Evolutionary conservation across 2,888 invertebrate genomes (phyloP), one percentile per base, ranked within the genome.

Genomic region (Polia nebulosa): DNA sequence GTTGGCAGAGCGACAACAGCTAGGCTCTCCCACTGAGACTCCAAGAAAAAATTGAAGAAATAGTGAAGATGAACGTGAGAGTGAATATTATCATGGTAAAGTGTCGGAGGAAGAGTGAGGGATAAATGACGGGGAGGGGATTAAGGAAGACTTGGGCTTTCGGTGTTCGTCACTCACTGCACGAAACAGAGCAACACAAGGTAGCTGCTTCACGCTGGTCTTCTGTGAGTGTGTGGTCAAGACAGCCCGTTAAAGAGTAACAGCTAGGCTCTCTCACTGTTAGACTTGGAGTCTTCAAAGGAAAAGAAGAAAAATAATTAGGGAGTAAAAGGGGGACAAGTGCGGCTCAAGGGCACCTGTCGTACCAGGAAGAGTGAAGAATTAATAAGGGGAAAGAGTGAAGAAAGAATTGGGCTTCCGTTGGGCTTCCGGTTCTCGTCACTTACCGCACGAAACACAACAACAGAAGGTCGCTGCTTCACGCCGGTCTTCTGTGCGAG

Each of bases 171-270:
- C 76, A 65, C 56, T 76, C 62, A 69, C 70, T 57, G 27, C 1
- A 58, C 47, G 47, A 45, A 22, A 63, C 32, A 11, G 57, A 69
- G 41, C 53, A 39, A 53, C 49, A 17, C 20, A 11, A 32, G 11
- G 34, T 49, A 7, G 9, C 56, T 36, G 13, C 45, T 17, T 34
- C 0, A 27, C 29, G 51, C 17, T 29, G 51, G 52, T 64, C 1
- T 63, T 13, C 55, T 58, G 53, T 76, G 55, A 34, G 59, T 56
- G 76, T 22, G 71, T 76, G 59, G 64, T 41, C 51, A 75, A 68
- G 62, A 55, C 58, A 47, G 66, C 74, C 74, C 74, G 20, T 25
- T 44, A 32, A n/a, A 34, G 36, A 73, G 49, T 53, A 27, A 22
- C 36, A 69, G 58, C 55, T 45, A 13, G 55, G 51, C 55, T 76